phyloP scores from a whole-genome alignment of 2,113 vertebrate species.

The Podarcis cretensis region DNA sequence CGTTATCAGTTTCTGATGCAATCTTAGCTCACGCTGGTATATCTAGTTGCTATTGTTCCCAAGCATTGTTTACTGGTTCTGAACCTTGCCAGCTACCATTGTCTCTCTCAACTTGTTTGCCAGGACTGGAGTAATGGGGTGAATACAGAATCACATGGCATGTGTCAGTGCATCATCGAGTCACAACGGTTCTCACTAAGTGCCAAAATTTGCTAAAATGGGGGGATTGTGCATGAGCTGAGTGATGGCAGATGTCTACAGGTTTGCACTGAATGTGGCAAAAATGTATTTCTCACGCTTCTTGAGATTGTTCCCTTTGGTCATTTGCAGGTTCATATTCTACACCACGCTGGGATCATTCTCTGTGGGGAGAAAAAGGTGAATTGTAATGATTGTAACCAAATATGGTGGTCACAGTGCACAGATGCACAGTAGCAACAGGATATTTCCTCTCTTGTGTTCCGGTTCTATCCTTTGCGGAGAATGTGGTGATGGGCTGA shows the following conservation, averaged over 20 bases:
- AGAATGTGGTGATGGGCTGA: neutral
- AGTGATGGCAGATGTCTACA: neutral
- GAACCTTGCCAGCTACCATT: conserved; percentile 66
- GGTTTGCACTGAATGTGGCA: neutral
- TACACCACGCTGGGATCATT: neutral
- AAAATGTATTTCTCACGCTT: neutral
- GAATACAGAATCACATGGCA: conserved; percentile 34
- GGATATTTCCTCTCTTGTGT: neutral
- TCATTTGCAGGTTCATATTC: neutral
- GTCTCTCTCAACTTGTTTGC: conserved; percentile 60
- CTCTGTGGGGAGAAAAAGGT: neutral
- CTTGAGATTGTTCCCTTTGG: neutral
- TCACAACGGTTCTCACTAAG: neutral
- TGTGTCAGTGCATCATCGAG: conserved; percentile 13
- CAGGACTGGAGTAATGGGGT: conserved; percentile 17
- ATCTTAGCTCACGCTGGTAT: conserved; percentile 46
- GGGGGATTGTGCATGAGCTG: neutral
- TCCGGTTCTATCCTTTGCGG: neutral
- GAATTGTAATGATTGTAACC: neutral
- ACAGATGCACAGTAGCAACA: neutral
- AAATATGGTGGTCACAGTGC: neutral
- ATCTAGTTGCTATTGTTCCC: conserved; percentile 55
- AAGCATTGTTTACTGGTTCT: conserved; percentile 67
- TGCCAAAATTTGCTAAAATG: neutral
- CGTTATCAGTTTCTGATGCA: conserved; percentile 58